phyloP scores from a whole-genome alignment of 2,888 invertebrate species.

The Gnatocerus cornutus region DNA sequence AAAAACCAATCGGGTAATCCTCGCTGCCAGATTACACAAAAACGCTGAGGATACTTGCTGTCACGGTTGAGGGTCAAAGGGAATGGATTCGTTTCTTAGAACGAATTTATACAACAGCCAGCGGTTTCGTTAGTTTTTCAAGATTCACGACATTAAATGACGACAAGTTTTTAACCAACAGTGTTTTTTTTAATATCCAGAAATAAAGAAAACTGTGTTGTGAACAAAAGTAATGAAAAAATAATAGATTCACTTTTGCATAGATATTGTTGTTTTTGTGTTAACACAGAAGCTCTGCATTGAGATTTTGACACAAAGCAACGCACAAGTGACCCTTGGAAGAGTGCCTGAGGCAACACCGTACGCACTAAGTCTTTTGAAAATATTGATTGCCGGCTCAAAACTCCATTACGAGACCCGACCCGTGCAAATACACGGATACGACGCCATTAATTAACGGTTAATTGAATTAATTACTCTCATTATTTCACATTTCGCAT shows the following conservation, averaged over 20 bases:
- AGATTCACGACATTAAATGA: no score
- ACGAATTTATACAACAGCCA: constrained; percentile 21
- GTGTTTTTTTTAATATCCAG: no score
- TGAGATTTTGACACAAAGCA: neutral
- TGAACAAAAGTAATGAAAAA: no score
- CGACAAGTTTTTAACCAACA: no score
- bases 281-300: no score
- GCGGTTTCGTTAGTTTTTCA: no score
- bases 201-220: no score
- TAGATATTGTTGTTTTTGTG: no score
- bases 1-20: constrained; percentile 60
- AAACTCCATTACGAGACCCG: constrained; percentile 71
- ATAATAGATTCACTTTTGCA: no score
- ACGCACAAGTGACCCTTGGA: constrained; percentile 36
- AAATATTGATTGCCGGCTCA: constrained; percentile 72
- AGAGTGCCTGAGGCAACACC: constrained; percentile 40
- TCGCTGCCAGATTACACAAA: constrained; percentile 58
- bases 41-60: constrained; percentile 51
- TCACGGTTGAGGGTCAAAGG: constrained; percentile 45
- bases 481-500: constrained; percentile 72
- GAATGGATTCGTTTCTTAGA: constrained; percentile 37
- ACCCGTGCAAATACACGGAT: constrained; percentile 71
- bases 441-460: constrained; percentile 73
- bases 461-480: constrained; percentile 74
- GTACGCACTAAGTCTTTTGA: constrained; percentile 58